Evolutionary conservation across 2,888 invertebrate genomes (phyloP).

Genomic region (Dioctria rufipes): DNA sequence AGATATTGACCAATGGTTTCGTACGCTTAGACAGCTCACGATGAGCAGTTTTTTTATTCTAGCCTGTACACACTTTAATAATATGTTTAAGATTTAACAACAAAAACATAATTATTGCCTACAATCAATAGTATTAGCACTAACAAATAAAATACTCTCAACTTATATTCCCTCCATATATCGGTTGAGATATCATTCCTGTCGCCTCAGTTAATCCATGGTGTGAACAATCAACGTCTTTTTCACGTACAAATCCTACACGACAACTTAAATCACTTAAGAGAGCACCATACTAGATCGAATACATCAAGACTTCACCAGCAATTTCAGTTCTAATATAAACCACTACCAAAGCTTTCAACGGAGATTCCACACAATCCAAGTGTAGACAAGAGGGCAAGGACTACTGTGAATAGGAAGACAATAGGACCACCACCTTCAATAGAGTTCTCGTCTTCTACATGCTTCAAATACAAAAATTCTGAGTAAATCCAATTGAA

Average conservation of each 20-base stretch:
- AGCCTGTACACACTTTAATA: too few species aligned
- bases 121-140: too few species aligned
- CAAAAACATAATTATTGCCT: too few species aligned
- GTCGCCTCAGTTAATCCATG: conserved; percentile 86
- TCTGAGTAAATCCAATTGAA: conserved; percentile 35
- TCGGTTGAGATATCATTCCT: conserved; percentile 80
- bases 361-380: conserved; percentile 60
- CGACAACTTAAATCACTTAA: conserved; percentile 76
- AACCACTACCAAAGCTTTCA: conserved; percentile 67
- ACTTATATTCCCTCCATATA: conserved; percentile 92
- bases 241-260: conserved; percentile 83
- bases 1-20: too few species aligned
- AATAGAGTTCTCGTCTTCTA: conserved; percentile 57
- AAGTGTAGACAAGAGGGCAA: conserved; percentile 27
- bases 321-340: conserved; percentile 57
- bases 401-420: conserved; percentile 49
- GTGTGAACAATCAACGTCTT: conserved; percentile 86
- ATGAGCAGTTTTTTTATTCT: too few species aligned
- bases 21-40: too few species aligned
- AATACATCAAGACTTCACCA: not conserved
- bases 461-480: conserved; percentile 56
- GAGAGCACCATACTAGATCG: conserved; percentile 62
- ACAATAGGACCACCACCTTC: conserved; percentile 57
- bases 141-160: not conserved
- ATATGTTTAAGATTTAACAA: too few species aligned